These are phyloP conservation scores for Leistus spinibarbis DNA, from an alignment of 2,888 invertebrate species.

Conservation along the genomic window DNA sequence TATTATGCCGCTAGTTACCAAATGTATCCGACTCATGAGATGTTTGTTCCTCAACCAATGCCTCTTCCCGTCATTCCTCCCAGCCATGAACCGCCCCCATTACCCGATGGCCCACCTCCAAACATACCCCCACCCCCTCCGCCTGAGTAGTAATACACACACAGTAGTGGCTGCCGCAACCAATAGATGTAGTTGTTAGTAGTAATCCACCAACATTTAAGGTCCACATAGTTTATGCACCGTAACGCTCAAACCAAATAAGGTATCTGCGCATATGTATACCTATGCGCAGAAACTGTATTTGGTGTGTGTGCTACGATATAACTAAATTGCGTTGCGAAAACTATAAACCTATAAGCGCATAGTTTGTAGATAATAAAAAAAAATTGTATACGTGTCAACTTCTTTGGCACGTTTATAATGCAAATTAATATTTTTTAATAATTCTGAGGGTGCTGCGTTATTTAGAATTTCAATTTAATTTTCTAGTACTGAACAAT, in stretches of 20 bases:
- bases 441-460: background rate
- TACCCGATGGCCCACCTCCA: conserved; percentile 67
- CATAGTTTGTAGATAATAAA: no score
- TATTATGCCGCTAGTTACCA: conserved; percentile 49
- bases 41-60: conserved; percentile 46
- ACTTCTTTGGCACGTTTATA: background rate
- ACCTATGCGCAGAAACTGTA: no score
- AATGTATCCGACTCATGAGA: conserved; percentile 50
- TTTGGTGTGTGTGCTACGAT: no score
- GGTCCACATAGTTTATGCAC: no score
- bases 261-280: no score
- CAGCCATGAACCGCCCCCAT: conserved; percentile 57
- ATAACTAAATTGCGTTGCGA: no score
- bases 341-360: no score
- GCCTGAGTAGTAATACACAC: conserved; percentile 51
- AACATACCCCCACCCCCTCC: conserved; percentile 68
- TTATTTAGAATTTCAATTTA: background rate
- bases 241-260: no score
- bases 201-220: background rate
- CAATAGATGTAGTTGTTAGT: background rate
- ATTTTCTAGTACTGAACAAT: background rate
- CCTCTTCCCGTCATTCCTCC: conserved; percentile 38
- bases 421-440: background rate
- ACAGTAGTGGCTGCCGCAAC: background rate
- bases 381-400: no score